A percentile compares a stretch with the other conserved stretches of the same genome.
These are phyloP conservation scores for Trissolcus basalis DNA, from an alignment of 1,140 invertebrate genomes.

Conservation along the genomic window DNA sequence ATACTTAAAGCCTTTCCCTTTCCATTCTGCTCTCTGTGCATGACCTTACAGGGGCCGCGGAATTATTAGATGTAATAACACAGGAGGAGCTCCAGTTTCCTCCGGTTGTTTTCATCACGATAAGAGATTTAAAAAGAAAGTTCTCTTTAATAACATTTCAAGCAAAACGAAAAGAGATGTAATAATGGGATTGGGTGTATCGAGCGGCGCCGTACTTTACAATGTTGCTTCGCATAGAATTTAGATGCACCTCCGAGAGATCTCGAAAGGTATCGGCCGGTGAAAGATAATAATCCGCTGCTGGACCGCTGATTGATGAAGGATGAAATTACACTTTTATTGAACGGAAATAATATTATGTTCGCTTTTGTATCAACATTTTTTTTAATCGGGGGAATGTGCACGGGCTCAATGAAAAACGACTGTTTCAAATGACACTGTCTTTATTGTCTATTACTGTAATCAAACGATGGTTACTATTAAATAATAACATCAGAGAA, in stretches of 20 bases:
- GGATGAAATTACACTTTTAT: background rate
- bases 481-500: slow-evolving; percentile 31
- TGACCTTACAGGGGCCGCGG: slow-evolving; percentile 37
- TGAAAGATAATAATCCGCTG: slow-evolving; percentile 25
- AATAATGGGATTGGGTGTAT: slow-evolving; percentile 18
- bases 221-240: slow-evolving; percentile 13
- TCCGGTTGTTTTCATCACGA: slow-evolving; percentile 51
- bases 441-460: slow-evolving; percentile 57
- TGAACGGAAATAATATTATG: too few species aligned
- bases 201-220: slow-evolving; percentile 9
- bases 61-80: slow-evolving; percentile 52
- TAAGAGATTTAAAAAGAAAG: slow-evolving; percentile 45
- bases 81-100: slow-evolving; percentile 37
- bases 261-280: background rate
- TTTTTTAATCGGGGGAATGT: background rate
- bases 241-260: slow-evolving; percentile 19
- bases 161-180: slow-evolving; percentile 29
- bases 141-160: slow-evolving; percentile 12
- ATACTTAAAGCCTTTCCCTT: slow-evolving; percentile 54
- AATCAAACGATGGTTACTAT: slow-evolving; percentile 34
- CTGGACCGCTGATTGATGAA: background rate
- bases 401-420: slow-evolving; percentile 20
- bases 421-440: slow-evolving; percentile 32
- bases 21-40: slow-evolving; percentile 46
- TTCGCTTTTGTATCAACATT: background rate